Base-by-base conservation (phyloP, 2,888 invertebrate genomes). In the Parnassius smintheus region DNA sequence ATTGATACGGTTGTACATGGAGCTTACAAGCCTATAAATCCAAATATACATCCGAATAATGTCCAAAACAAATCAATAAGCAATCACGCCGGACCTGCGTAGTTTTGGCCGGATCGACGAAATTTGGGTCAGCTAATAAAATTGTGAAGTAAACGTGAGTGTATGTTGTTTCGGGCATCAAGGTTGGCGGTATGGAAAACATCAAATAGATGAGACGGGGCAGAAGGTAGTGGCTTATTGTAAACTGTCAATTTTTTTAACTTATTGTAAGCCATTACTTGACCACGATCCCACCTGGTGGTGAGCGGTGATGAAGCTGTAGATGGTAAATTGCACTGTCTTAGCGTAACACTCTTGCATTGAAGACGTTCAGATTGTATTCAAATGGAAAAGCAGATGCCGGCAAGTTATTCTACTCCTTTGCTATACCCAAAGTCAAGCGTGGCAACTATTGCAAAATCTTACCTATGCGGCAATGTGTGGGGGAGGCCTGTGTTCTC, bases 51-150 rank as follows among this genome's bases (percentile, higher is more conserved):
- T 64, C 66, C 64, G 68, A 70, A 75, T 72, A 74, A 70, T 72
- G 68, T 70, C 71, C 69, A 75, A 81, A 83, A 82, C 77, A 80
- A 85, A 85, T 85, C 85, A 82, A 85, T 85, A 84, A 75, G 76
- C 83, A 81, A 85, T 85, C 82, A 79, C 72, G 77, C 63, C 74
- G 80, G 78, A 72, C 80, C 78, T 80, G 82, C 80, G 83, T 82
- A 78, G 81, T 83, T 82, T 80, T 80, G 77, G 75, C 72, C 75
- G 76, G 74, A 76, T 72, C 46, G 67, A 66, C 67, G 69, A 75
- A 72, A 84, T 80, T 79, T 79, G 78, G 83, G 83, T 83, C 84
- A 81, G 69, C 75, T 76, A 72, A 80, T 81, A 76, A 79, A 81
- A 80, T 79, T 73, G 76, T 18, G 18, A 18, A 18, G 18, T 18